Base-by-base conservation (phyloP, 1,140 invertebrate genomes). In the Halictus rubicundus region DNA sequence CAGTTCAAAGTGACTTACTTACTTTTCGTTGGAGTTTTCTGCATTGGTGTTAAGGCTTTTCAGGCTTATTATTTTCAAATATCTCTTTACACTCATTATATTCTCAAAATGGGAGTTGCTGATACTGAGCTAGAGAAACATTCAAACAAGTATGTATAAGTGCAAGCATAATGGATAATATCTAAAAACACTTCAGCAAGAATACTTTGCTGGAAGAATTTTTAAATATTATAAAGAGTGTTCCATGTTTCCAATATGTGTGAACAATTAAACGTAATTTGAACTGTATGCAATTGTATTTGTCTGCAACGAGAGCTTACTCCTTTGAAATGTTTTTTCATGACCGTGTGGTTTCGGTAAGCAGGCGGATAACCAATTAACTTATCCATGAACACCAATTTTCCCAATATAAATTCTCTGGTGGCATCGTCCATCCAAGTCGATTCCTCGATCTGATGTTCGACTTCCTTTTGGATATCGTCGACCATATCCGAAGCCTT, bases 401-500 rank as follows among this genome's bases (percentile, higher is more conserved):
- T 85, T 0, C 57, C 57, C 27, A 80, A 54, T 59, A 79, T 39
- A 21, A 46, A 59, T 57, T 83, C 27, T 14, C 39, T 76, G 39
- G 68, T 83, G 6, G 52, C 9, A 19, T 73, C 72, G 42, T 85
- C 77, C 27, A 85, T n/a, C 83, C 83, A 85, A 1, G 75, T 23
- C 37, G 83, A 72, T n/a, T 64, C 52, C 39, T 74, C 59, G 32
- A 85, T 68, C 16, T 68, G 54, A 68, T 74, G 46, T 14, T 80
- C 77, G 0, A 78, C 70, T 59, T 82, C 81, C 3, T 83, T 80
- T 64, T 83, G 66, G 32, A 85, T 71, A 37, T 82, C 70, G 2
- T 80, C 66, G 37, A 85, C 14, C 83, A 85, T 85, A 16, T 81
- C 76, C 39, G 6, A 7, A 39, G 83, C 83, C 83, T 84, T 54